Base-by-base conservation (phyloP, 2,797 vertebrate species). In the Leuciscus waleckii region DNA sequence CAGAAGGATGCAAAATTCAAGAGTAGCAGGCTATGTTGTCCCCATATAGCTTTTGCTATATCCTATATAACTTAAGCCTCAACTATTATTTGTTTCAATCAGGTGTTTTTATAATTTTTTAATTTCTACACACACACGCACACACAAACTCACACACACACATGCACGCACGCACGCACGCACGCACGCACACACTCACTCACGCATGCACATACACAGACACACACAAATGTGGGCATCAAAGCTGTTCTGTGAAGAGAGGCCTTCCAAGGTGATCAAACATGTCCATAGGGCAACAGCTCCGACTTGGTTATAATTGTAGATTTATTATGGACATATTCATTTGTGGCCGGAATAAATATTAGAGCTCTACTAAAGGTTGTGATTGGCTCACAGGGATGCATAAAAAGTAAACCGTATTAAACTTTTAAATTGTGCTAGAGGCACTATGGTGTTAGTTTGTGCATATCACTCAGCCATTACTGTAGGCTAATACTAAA, bases 371-470 rank as follows among this genome's bases (percentile, higher is more conserved):
- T 68, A 41, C 79, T 63, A 74, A 76, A 61, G 32, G 35, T 17
- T 76, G 70, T 16, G 75, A 32, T 70, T 65, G 43, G 46, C 35
- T 54, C 58, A 17, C 46, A 63, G 56, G 14, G 70, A 43, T 70
- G 69, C 63, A 67, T 82, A 16, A 61, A 61, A 58, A 26, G 70
- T 49, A n/a, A 76, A 76, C 21, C 19, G 41, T 54, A 86, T 75
- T 83, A 19, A 85, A 85, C 69, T 74, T 32, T 49, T 32, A 80
- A 69, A 67, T 83, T 69, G 82, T 89, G 86, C 90, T 89, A 91
- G 90, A 87, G 86, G 86, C 90, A 89, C 83, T 88, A 85, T 91
- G 86, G 90, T 73, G 85, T 88, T 85, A 81, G 71, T 69, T 87
- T 85, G 68, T 83, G 56, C 41, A 49, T 80, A 70, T n/a, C 16